phyloP scores from a whole-genome alignment of 2,113 vertebrate genomes.

The Panthera tigris region DNA sequence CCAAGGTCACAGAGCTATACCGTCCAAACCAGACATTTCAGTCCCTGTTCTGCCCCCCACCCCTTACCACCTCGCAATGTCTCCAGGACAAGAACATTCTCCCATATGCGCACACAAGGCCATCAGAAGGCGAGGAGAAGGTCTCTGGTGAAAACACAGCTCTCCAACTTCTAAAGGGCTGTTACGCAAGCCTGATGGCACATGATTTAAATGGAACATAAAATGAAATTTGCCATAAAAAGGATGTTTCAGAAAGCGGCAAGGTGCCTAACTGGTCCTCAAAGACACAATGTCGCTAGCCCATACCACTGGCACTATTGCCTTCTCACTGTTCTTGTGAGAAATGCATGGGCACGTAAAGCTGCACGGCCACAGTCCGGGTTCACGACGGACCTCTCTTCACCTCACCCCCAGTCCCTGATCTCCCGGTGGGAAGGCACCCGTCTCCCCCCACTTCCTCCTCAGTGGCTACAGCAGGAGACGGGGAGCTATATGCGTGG shows the following conservation, averaged over 20 bases:
- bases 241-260: background rate
- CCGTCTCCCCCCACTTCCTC: background rate
- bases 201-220: background rate
- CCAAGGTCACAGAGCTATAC: background rate
- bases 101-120: fast-evolving
- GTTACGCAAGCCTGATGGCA: background rate
- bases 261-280: background rate
- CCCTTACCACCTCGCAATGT: background rate
- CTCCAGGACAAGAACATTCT: background rate
- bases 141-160: background rate
- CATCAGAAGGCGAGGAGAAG: background rate
- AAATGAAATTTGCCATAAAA: background rate
- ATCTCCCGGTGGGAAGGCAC: background rate
- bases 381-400: background rate
- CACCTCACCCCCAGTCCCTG: background rate
- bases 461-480: background rate
- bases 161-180: background rate
- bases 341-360: background rate
- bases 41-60: too few relatives aligned
- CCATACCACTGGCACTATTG: background rate
- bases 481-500: background rate
- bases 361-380: background rate
- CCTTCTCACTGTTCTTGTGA: background rate
- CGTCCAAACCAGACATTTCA: background rate
- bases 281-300: background rate